Conservation (phyloP, 2,113 vertebrate genomes). For the Corvus cornix region DNA sequence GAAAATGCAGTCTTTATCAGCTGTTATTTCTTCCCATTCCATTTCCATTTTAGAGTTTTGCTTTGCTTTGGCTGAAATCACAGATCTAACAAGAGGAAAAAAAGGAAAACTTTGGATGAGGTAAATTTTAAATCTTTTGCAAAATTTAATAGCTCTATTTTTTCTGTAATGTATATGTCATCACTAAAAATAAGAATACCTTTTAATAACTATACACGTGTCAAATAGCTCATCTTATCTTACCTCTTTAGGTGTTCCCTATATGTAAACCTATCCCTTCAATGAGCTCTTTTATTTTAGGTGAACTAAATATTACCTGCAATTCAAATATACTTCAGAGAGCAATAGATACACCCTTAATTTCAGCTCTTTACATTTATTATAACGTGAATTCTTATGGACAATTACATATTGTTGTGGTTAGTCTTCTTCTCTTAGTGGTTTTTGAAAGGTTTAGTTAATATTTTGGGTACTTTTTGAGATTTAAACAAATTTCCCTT, state of each 20-base stretch:
- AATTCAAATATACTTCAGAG: background rate
- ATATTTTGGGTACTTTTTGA: background rate
- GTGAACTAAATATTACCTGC: background rate
- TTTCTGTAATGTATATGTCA: background rate
- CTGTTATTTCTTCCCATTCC: background rate
- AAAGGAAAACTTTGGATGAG: background rate
- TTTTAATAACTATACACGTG: background rate
- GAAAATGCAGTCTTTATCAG: background rate
- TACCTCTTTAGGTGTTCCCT: background rate
- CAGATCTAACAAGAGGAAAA: background rate
- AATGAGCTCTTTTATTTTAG: background rate
- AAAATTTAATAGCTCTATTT: background rate
- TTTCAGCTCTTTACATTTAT: background rate
- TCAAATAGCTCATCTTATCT: background rate
- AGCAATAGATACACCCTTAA: background rate
- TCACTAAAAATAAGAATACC: background rate
- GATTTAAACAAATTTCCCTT: background rate
- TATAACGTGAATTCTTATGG: background rate
- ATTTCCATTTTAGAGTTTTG: background rate
- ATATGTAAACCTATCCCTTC: background rate
- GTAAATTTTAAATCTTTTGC: background rate
- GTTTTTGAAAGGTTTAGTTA: background rate
- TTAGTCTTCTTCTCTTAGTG: background rate
- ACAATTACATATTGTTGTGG: background rate
- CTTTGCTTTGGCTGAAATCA: background rate